A percentile compares a stretch with the other conserved stretches of the same genome.
These are phyloP conservation scores for Cephus runcator DNA, from an alignment of 2,888 invertebrate genomes.

Conservation along the genomic window DNA sequence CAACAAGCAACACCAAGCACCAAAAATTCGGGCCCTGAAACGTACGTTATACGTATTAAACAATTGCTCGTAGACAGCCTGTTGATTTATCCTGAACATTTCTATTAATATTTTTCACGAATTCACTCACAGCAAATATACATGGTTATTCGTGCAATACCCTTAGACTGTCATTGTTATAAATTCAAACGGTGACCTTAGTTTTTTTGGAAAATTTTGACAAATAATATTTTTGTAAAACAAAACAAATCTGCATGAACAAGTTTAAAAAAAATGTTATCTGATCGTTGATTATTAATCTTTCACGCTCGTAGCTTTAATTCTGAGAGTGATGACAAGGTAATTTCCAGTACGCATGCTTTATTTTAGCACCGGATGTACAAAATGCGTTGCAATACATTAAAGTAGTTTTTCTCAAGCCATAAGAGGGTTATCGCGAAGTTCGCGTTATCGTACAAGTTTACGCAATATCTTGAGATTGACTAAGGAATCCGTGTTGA, in stretches of 20 bases:
- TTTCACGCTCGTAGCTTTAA: not conserved
- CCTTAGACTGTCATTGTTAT: no score
- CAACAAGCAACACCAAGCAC: not conserved
- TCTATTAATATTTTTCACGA: no score
- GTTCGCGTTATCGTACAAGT: slow-evolving; percentile 18
- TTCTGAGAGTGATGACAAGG: not conserved
- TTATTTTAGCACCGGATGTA: not conserved
- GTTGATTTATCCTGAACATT: no score
- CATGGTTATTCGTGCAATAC: no score
- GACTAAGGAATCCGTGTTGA: slow-evolving; percentile 10
- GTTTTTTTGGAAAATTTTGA: not conserved
- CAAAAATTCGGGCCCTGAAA: not conserved
- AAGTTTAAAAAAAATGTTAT: not conserved
- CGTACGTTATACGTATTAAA: not conserved
- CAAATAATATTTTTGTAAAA: not conserved
- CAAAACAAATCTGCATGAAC: no score
- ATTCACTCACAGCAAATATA: no score
- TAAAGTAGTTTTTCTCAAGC: not conserved
- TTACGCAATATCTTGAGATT: slow-evolving; percentile 2
- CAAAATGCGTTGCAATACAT: not conserved
- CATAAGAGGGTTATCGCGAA: slow-evolving; percentile 16
- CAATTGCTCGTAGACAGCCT: not conserved
- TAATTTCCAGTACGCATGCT: not conserved
- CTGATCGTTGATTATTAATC: not conserved
- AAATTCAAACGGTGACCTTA: no score